phyloP scores from a whole-genome alignment of 2,113 vertebrate species.

The Chionis minor region DNA sequence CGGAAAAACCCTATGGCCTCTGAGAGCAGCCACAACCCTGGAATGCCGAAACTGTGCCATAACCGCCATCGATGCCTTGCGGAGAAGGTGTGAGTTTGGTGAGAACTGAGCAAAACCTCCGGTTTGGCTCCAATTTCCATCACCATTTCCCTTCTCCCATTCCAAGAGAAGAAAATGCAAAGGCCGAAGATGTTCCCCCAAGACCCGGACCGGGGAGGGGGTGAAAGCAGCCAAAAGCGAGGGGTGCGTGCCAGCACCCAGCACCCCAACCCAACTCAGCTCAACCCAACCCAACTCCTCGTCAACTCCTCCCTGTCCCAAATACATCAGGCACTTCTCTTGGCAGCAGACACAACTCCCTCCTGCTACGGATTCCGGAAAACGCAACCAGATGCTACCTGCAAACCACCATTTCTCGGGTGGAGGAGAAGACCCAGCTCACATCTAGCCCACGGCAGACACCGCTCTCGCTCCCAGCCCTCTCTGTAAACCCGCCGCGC shows the following conservation, averaged over 20 bases:
- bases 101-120: neutral
- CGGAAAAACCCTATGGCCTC: rapidly evolving
- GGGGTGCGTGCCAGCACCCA: neutral
- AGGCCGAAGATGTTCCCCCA: neutral
- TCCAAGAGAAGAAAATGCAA: neutral
- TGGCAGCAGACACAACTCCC: neutral
- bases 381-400: neutral
- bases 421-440: neutral
- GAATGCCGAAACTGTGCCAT: neutral
- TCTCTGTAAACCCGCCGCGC: rapidly evolving
- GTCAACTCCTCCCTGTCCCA: neutral
- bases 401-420: neutral
- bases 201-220: neutral
- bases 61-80: rapidly evolving
- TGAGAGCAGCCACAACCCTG: neutral
- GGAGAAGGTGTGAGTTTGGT: neutral
- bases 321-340: neutral
- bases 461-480: rapidly evolving
- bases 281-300: neutral
- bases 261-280: neutral
- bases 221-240: neutral
- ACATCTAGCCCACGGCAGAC: neutral
- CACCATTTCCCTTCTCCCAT: neutral
- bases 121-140: neutral
- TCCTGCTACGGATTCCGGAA: neutral